These are phyloP conservation scores for Rhabdomys pumilio DNA, from an alignment of 2,797 vertebrate genomes.

Conservation along the genomic window DNA sequence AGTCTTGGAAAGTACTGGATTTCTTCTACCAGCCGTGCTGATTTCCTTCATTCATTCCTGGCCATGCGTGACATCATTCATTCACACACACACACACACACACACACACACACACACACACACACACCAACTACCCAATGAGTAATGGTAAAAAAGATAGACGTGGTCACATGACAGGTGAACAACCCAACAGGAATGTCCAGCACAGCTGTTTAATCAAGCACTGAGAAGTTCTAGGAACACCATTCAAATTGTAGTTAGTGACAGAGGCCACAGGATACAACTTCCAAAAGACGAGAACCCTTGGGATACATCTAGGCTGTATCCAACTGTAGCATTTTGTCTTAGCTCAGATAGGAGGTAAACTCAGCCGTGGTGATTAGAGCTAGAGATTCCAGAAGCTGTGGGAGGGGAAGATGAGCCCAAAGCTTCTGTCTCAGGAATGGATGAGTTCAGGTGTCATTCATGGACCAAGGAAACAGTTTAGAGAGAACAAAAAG, in stretches of 20 bases:
- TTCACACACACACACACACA: not conserved
- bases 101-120: not conserved
- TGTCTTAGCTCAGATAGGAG: not conserved
- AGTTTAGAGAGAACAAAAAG: not conserved
- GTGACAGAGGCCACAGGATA: not conserved
- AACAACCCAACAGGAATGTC: not conserved
- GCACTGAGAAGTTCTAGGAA: not conserved
- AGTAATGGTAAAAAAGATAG: not conserved
- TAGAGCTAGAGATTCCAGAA: not conserved
- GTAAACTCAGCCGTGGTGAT: not conserved
- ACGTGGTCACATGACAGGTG: not conserved
- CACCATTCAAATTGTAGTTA: not conserved
- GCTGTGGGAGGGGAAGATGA: accelerated
- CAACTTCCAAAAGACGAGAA: not conserved
- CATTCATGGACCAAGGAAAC: not conserved
- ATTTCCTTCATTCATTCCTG: slow-evolving; percentile 29
- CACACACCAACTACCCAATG: not conserved
- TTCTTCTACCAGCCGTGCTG: slow-evolving; percentile 3
- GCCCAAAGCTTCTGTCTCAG: not conserved
- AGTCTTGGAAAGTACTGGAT: not conserved
- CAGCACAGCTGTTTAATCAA: not conserved
- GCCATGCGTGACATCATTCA: not conserved
- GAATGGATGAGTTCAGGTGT: not conserved
- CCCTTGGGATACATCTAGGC: not conserved
- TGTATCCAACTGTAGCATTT: not conserved